A percentile compares a stretch with the other conserved stretches of the same genome.
Conservation (phyloP, 1,140 invertebrate species). For the Cotesia chilonis region DNA sequence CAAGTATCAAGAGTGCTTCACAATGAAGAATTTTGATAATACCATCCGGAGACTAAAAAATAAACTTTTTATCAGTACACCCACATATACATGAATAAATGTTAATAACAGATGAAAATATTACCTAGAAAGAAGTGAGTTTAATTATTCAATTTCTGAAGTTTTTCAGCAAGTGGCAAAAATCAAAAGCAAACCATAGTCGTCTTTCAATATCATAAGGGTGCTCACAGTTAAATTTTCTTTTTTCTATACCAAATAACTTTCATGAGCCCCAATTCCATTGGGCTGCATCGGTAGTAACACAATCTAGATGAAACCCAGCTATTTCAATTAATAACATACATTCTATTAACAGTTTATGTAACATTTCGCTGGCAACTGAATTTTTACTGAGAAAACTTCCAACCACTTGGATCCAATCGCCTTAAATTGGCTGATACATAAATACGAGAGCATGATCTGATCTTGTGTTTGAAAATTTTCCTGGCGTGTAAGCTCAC, state of each 20-base stretch:
- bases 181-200: slow-evolving; percentile 40
- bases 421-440: slow-evolving; percentile 48
- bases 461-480: slow-evolving; percentile 37
- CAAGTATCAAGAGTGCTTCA: slow-evolving; percentile 18
- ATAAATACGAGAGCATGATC: slow-evolving; percentile 53
- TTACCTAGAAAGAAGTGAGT: too few relatives aligned
- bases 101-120: background rate
- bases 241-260: slow-evolving; percentile 32
- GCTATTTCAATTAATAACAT: slow-evolving; percentile 37
- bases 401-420: slow-evolving; percentile 45
- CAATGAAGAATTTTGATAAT: slow-evolving; percentile 23
- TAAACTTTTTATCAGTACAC: too few relatives aligned
- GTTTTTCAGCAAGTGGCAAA: slow-evolving; percentile 35
- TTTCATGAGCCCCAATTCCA: slow-evolving; percentile 41
- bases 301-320: slow-evolving; percentile 37
- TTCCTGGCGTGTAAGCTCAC: slow-evolving; percentile 44
- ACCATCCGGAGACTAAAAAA: slow-evolving; percentile 34
- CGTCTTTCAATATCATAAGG: slow-evolving; percentile 22
- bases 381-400: slow-evolving; percentile 34
- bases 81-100: background rate
- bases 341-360: slow-evolving; percentile 38
- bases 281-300: slow-evolving; percentile 37
- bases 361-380: slow-evolving; percentile 17
- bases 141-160: slow-evolving; percentile 6
- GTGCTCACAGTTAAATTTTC: slow-evolving; percentile 22